phyloP scores from a whole-genome alignment of 2,888 invertebrate species.

The Empis stercorea region DNA sequence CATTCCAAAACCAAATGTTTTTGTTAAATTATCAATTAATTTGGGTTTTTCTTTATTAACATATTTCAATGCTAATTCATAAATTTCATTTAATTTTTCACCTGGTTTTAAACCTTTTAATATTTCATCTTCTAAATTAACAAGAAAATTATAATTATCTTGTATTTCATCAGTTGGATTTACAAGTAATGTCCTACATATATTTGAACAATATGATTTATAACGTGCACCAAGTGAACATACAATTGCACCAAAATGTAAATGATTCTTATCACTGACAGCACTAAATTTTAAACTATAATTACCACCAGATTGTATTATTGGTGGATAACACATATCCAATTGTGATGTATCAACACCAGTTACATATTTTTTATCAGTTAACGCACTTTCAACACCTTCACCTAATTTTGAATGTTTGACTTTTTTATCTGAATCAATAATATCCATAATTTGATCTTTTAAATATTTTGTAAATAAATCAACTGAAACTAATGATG shows the following conservation, averaged over 20 bases:
- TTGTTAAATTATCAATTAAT: constrained; percentile 80
- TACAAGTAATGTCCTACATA: constrained; percentile 89
- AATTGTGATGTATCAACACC: constrained; percentile 79
- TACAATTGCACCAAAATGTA: constrained; percentile 94
- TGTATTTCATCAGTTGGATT: constrained; percentile 73
- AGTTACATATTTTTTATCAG: constrained; percentile 91
- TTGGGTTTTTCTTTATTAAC: constrained; percentile 79
- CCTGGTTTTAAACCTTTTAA: constrained; percentile 73
- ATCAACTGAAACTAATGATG: constrained; percentile 84
- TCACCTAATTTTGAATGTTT: constrained; percentile 91
- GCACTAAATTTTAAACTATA: constrained; percentile 96
- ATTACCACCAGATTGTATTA: constrained; percentile 97
- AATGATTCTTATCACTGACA: constrained; percentile 79
- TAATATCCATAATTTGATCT: constrained; percentile 96
- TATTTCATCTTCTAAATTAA: constrained; percentile 82
- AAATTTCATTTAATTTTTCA: constrained; percentile 72
- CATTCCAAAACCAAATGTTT: constrained; percentile 94
- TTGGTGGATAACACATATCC: constrained; percentile 97
- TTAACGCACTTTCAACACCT: constrained; percentile 83
- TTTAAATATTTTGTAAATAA: constrained; percentile 93
- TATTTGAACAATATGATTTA: constrained; percentile 96
- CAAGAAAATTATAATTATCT: constrained; percentile 82
- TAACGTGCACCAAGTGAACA: constrained; percentile 91
- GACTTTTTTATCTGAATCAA: constrained; percentile 96
- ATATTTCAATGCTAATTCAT: constrained; percentile 65